phyloP scores from a whole-genome alignment of 2,888 invertebrate species.

The Cheilosia vernalis region DNA sequence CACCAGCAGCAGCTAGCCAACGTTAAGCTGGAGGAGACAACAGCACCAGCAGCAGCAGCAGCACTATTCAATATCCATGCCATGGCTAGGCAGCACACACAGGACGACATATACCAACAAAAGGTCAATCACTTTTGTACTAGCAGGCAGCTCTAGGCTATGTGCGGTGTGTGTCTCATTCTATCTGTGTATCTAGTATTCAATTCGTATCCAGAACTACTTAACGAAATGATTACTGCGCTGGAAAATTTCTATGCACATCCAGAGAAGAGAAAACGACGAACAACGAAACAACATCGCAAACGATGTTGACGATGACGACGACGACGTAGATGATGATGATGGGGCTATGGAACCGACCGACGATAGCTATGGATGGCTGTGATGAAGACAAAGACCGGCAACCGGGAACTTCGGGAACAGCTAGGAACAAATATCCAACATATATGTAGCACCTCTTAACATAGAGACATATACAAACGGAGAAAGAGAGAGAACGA shows the following conservation, averaged over 20 bases:
- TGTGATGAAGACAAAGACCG: constrained; percentile 66
- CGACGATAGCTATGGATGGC: constrained; percentile 41
- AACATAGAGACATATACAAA: constrained; percentile 61
- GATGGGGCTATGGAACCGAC: constrained; percentile 64
- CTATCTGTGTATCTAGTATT: constrained; percentile 75
- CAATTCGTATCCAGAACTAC: constrained; percentile 75
- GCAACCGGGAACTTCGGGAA: constrained; percentile 70
- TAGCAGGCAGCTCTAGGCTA: constrained; percentile 47
- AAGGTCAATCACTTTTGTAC: constrained; percentile 76
- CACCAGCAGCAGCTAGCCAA: constrained; percentile 37
- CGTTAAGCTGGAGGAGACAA: constrained; percentile 47
- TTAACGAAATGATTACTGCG: constrained; percentile 75
- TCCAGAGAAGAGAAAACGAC: constrained; percentile 34
- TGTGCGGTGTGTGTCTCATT: constrained; percentile 53
- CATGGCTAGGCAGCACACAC: constrained; percentile 48
- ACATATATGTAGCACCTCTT: constrained; percentile 72
- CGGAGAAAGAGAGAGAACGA: neutral
- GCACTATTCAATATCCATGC: constrained; percentile 28
- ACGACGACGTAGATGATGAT: constrained; percentile 39
- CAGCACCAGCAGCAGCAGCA: constrained; percentile 12
- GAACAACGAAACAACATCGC: constrained; percentile 26
- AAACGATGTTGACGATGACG: constrained; percentile 28
- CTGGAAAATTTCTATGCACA: constrained; percentile 74
- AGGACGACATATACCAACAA: constrained; percentile 74
- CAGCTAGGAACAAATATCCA: constrained; percentile 73